Conservation (phyloP, 2,888 invertebrate genomes). For the Drosophila prostipennis region DNA sequence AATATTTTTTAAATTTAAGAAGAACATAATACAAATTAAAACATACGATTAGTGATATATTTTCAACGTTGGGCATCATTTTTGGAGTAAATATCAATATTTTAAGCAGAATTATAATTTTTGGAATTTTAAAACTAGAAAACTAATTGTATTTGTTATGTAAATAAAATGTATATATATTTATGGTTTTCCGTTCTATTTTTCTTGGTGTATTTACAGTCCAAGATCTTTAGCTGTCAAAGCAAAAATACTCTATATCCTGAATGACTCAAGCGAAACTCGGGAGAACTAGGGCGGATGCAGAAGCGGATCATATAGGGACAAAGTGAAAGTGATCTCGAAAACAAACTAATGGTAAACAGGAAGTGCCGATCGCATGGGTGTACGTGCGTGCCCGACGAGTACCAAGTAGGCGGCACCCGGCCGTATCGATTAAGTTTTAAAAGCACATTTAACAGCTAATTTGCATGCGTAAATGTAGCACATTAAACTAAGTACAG, state of each 20-base stretch:
- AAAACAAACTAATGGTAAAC: slow-evolving; percentile 27
- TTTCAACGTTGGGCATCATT: no score
- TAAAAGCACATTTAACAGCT: slow-evolving; percentile 54
- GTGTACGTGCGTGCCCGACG: slow-evolving; percentile 9
- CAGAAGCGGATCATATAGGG: slow-evolving; percentile 39
- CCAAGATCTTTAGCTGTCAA: not conserved
- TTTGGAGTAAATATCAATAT: no score
- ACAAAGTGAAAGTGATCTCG: slow-evolving; percentile 44
- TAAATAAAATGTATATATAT: no score
- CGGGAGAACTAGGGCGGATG: slow-evolving; percentile 31
- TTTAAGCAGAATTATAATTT: no score
- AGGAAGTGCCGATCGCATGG: slow-evolving; percentile 26
- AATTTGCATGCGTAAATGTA: slow-evolving; percentile 63
- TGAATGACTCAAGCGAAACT: slow-evolving; percentile 31
- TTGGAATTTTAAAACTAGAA: no score
- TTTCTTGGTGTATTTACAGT: slow-evolving; percentile 2
- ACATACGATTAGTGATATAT: no score
- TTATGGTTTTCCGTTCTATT: not conserved
- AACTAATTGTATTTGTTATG: no score
- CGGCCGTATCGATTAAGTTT: slow-evolving; percentile 33
- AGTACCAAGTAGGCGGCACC: slow-evolving; percentile 35
- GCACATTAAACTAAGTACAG: slow-evolving; percentile 46
- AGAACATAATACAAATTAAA: not conserved
- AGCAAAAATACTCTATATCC: slow-evolving; percentile 26
- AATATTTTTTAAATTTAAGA: no score